A percentile compares a stretch with the other conserved stretches of the same genome.
Conservation (phyloP, 2,797 vertebrate genomes). For the Liparis tanakae region DNA sequence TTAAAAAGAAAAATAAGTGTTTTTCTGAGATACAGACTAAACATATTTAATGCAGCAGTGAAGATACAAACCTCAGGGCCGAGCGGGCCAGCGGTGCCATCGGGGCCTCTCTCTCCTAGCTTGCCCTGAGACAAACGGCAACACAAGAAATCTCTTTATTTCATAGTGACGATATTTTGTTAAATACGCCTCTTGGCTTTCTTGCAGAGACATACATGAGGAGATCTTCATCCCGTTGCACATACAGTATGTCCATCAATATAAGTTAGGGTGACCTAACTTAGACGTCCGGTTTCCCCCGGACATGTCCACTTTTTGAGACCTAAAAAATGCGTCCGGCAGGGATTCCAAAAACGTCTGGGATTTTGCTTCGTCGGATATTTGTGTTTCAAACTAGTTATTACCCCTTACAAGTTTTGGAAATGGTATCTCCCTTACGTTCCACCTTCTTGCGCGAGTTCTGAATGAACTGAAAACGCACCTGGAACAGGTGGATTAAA, state of each 20-base stretch:
- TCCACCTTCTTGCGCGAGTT: no score
- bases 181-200: background rate
- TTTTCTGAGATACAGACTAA: background rate
- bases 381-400: no score
- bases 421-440: no score
- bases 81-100: slow-evolving; percentile 88
- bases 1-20: background rate
- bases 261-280: no score
- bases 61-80: slow-evolving; percentile 90
- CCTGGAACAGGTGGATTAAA: no score
- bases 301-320: no score
- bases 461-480: no score
- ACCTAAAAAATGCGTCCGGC: no score
- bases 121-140: slow-evolving; percentile 83
- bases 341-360: no score
- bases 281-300: no score
- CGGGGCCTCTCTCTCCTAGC: slow-evolving; percentile 90
- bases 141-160: slow-evolving; percentile 2
- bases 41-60: background rate
- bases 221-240: background rate
- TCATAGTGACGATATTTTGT: background rate
- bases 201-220: background rate
- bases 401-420: no score
- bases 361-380: no score
- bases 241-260: background rate